Base-by-base conservation (phyloP, 2,888 invertebrate species). In the Cybosia mesomella region DNA sequence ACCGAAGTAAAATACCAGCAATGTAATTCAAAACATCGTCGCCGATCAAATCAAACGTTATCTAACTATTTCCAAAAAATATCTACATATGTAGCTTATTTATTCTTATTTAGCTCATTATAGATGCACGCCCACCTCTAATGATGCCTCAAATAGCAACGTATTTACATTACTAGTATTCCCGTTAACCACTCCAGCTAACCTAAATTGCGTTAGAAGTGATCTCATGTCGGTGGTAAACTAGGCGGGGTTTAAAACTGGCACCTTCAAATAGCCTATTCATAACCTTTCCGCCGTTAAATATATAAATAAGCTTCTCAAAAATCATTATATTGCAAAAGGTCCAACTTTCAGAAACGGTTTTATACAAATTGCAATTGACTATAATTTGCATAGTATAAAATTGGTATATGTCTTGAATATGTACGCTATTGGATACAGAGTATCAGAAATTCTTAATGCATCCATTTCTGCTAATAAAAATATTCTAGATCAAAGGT, bases 401-500 rank as follows among this genome's bases (percentile, higher is more conserved):
- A 43, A 43, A 18, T 43, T 18, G 1, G 39, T 43, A 43, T 43
- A 43, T 1, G 43, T 5, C 43, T 18, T 43, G 1, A 43, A 43
- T 18, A 18, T 39, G 39, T 3, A 39, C 15, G 18, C 43, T 43
- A 18, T 1, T 43, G 18, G 18, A 7, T 43, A 5, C 18, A 1
- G 18, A 43, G 5, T 43, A 43, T 43, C 18, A 43, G 43, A 43
- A 18, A 18, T 18, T 15, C 43, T 7, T 18, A 5, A 15, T 1
- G 36, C 3, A 43, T 18, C 39, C 18, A 49, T 8, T 8, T 43
- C 4, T 43, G 18, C 18, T 5, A 49, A 49, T 49, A 49, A 49
- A 49, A 49, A n/a, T 49, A 49, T 49, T 18, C 49, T n/a, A n/a
- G 49, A n/a, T 49, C 49, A n/a, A 49, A 49, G n/a, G 49, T 49